These are phyloP conservation scores for Cydia strobilella DNA, from an alignment of 1,140 invertebrate genomes.

Conservation along the genomic window DNA sequence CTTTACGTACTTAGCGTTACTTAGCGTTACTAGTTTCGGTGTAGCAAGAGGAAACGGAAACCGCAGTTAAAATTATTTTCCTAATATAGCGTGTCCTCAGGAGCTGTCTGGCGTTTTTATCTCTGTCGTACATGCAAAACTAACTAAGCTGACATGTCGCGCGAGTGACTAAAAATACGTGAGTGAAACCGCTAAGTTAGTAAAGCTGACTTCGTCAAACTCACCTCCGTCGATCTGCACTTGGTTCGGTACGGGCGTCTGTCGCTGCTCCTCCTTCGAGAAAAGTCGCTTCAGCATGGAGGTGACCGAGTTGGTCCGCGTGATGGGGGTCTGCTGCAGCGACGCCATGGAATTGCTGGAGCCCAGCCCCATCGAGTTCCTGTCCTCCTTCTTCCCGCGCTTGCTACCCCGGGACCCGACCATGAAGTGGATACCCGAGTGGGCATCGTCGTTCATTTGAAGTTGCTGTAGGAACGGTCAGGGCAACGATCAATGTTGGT, in stretches of 20 bases:
- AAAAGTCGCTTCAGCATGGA: conserved; percentile 88
- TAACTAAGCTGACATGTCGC: too few species aligned
- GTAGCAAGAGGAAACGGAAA: background rate
- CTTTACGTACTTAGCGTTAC: too few species aligned
- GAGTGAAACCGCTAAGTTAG: too few species aligned
- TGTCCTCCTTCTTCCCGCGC: conserved; percentile 68
- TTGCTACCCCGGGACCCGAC: conserved; percentile 78
- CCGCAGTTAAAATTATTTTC: background rate
- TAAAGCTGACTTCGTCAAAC: background rate
- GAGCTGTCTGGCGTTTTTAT: background rate
- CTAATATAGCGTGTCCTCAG: background rate
- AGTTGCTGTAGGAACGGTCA: conserved; percentile 58
- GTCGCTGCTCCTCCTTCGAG: conserved; percentile 83
- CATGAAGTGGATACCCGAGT: conserved; percentile 86
- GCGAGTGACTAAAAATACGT: too few species aligned
- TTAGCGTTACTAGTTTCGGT: background rate
- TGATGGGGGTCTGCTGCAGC: conserved; percentile 82
- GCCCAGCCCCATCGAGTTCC: conserved; percentile 78
- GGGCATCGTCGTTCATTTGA: conserved; percentile 83
- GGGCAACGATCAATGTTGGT: background rate
- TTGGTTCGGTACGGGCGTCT: conserved; percentile 36
- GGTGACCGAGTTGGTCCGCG: conserved; percentile 86
- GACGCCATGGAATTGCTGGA: conserved; percentile 78
- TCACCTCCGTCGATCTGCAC: conserved; percentile 69
- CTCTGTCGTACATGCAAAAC: background rate